Evolutionary conservation across 2,113 vertebrate species (phyloP).

Genomic region (Sapayoa aenigma): DNA sequence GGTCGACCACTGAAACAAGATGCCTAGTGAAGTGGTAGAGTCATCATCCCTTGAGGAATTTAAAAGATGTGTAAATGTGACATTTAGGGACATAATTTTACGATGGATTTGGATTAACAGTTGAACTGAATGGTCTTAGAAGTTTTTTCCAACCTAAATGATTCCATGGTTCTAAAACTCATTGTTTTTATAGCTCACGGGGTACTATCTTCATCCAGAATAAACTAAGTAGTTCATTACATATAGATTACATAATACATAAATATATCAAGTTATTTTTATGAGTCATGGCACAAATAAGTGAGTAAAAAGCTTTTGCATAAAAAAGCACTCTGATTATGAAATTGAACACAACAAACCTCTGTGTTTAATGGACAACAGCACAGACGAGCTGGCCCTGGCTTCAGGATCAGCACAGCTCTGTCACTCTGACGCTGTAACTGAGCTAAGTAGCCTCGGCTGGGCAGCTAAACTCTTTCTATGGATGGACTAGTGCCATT

Average conservation of each 20-base stretch:
- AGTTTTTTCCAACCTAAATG: neutral
- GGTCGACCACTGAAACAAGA: neutral
- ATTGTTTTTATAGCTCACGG: neutral
- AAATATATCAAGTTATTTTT: neutral
- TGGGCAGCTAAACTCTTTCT: neutral
- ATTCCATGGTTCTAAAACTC: neutral
- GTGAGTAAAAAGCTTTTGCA: fast-evolving
- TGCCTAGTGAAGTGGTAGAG: neutral
- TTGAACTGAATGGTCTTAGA: neutral
- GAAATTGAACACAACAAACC: neutral
- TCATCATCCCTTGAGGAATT: neutral
- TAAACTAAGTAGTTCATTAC: neutral
- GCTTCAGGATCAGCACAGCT: neutral
- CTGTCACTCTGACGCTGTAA: neutral
- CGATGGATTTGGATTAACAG: neutral
- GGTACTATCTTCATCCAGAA: neutral
- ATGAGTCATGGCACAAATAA: neutral
- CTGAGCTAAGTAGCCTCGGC: neutral
- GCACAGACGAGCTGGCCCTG: neutral
- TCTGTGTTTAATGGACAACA: fast-evolving
- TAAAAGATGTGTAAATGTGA: neutral
- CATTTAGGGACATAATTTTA: neutral
- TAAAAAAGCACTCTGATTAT: neutral
- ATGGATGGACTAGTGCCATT: neutral
- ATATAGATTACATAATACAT: neutral